Evolutionary conservation across 2,888 invertebrate species (phyloP).

Genomic region (Pogonocherus hispidulus): DNA sequence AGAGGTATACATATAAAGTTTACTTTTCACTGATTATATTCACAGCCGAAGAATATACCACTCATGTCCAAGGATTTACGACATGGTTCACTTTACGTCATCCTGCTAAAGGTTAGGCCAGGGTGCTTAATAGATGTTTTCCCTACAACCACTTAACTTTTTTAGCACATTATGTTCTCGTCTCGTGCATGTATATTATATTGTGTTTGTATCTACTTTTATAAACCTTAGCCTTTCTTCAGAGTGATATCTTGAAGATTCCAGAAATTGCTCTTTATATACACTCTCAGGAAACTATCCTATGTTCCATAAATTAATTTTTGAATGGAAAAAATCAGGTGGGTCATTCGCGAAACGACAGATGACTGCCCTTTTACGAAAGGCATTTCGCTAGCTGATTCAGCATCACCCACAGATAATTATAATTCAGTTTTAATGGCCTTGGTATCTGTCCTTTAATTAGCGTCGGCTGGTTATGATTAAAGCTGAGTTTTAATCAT

Average conservation of each 20-base stretch:
- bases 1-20: too few species aligned
- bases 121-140: conserved; percentile 21
- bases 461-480: too few species aligned
- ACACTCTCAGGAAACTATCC: not conserved
- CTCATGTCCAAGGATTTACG: conserved; percentile 71
- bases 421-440: too few species aligned
- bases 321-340: too few species aligned
- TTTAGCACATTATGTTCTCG: conserved; percentile 8
- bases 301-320: not conserved
- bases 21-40: conserved; percentile 10
- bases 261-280: not conserved
- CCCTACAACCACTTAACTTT: conserved; percentile 16
- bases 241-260: too few species aligned
- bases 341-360: too few species aligned
- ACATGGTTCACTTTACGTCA: conserved; percentile 72
- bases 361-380: too few species aligned
- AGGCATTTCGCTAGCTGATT: too few species aligned
- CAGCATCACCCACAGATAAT: too few species aligned
- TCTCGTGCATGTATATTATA: conserved; percentile 17
- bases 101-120: conserved; percentile 70
- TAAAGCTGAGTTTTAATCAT: too few species aligned
- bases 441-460: too few species aligned
- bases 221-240: too few species aligned
- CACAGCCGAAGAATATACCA: conserved; percentile 59
- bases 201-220: not conserved